phyloP scores from a whole-genome alignment of 2,113 vertebrate genomes.

The Sinosuthora webbiana region DNA sequence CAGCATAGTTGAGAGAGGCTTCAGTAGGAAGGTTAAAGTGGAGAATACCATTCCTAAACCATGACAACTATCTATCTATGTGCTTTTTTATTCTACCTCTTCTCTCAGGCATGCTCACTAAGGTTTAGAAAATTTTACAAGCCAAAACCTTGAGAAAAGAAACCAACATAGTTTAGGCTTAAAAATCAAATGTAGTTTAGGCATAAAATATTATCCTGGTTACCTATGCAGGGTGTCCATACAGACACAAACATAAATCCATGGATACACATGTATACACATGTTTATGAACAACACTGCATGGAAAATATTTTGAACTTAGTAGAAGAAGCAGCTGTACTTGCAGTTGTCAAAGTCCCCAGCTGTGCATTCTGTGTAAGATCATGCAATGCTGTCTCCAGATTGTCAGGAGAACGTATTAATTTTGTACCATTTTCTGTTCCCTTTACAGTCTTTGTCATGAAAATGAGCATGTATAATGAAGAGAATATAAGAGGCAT shows the following conservation, averaged over 20 bases:
- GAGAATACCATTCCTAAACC: background rate
- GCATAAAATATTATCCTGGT: background rate
- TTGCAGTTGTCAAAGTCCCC: conserved; percentile 44
- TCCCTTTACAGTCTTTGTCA: conserved; percentile 48
- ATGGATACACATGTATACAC: background rate
- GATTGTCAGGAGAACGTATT: conserved; percentile 51
- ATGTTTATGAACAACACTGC: background rate
- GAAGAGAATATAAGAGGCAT: conserved; percentile 51
- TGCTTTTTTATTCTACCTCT: background rate
- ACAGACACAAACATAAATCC: background rate
- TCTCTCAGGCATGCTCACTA: background rate
- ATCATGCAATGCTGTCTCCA: conserved; percentile 37
- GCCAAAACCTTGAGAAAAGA: background rate
- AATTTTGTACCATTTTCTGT: conserved; percentile 60
- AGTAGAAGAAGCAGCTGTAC: conserved; percentile 47
- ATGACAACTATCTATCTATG: background rate
- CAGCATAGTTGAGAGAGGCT: background rate
- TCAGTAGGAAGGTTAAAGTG: background rate
- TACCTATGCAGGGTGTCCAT: background rate
- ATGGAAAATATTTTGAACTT: conserved; percentile 35
- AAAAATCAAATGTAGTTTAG: background rate
- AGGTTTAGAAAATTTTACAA: background rate
- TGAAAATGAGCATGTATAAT: conserved; percentile 59
- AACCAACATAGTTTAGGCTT: background rate
- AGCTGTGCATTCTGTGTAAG: conserved; percentile 48